These are phyloP conservation scores for Scylla paramamosain DNA, from an alignment of 1,140 invertebrate genomes.

Conservation along the genomic window DNA sequence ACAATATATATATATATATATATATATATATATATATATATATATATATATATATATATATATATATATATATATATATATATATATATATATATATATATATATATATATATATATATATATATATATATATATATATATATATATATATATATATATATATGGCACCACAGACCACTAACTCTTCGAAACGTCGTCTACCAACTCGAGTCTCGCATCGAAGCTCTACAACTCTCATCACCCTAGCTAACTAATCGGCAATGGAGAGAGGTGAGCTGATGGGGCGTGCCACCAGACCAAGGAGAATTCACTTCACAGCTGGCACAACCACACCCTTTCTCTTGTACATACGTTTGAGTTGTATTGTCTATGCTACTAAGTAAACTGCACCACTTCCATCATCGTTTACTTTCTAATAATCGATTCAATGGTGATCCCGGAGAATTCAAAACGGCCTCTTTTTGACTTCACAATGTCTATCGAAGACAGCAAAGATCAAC, in stretches of 20 bases:
- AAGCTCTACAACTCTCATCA: not conserved
- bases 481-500: slow-evolving; percentile 23
- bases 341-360: not conserved
- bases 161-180: not conserved
- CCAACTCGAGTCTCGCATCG: not conserved
- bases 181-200: not conserved
- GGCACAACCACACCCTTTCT: not conserved
- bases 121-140: slow-evolving; percentile 49
- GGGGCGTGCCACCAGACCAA: not conserved
- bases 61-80: slow-evolving; percentile 21
- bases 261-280: not conserved
- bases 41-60: too few relatives aligned
- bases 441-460: not conserved
- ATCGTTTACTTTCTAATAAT: not conserved
- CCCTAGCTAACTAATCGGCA: not conserved
- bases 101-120: slow-evolving; percentile 52
- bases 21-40: too few relatives aligned
- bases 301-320: not conserved
- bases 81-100: slow-evolving; percentile 45
- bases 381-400: not conserved
- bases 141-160: slow-evolving; percentile 52
- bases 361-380: not conserved
- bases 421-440: slow-evolving; percentile 5
- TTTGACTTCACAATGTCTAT: too few relatives aligned
- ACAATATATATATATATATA: too few relatives aligned